phyloP scores from a whole-genome alignment of 2,888 invertebrate genomes.

The Synanthedon andrenaeformis region DNA sequence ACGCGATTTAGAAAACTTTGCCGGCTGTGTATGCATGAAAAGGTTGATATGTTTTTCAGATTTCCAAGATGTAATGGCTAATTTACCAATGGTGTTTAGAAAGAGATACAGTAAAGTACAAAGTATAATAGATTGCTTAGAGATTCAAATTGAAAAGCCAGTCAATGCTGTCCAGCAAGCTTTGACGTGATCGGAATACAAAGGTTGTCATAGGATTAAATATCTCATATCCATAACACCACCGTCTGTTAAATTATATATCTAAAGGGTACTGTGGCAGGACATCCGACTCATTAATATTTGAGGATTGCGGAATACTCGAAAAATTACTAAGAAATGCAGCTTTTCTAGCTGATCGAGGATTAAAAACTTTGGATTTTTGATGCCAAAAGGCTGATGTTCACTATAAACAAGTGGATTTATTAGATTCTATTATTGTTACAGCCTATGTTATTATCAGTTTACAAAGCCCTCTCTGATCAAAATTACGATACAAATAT shows the following conservation, averaged over 20 bases:
- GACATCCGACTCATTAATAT: constrained; percentile 7
- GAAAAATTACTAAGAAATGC: background rate
- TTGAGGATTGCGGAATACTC: constrained; percentile 7
- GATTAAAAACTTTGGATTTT: constrained; percentile 6
- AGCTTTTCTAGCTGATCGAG: constrained; percentile 9
- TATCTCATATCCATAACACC: constrained; percentile 20
- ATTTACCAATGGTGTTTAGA: constrained; percentile 11
- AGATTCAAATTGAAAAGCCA: constrained; percentile 22
- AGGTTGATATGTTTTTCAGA: background rate
- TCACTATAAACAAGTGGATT: background rate
- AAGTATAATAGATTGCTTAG: constrained; percentile 21
- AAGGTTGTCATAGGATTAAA: constrained; percentile 21
- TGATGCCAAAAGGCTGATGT: background rate
- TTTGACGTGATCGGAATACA: constrained; percentile 22
- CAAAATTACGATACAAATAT: too few species aligned
- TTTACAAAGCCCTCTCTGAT: background rate
- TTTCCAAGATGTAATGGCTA: background rate
- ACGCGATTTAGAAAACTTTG: background rate
- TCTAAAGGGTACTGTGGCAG: constrained; percentile 29
- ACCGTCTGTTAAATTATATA: constrained; percentile 25
- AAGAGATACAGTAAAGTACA: constrained; percentile 10
- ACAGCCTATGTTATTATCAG: background rate
- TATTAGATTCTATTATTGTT: background rate
- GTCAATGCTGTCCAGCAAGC: constrained; percentile 17
- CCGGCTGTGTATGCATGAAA: background rate